Percentiles rank a stretch among this genome's conserved stretches.
Evolutionary conservation across 2,113 vertebrate species (phyloP).

Genomic region (Dasypus novemcinctus): DNA sequence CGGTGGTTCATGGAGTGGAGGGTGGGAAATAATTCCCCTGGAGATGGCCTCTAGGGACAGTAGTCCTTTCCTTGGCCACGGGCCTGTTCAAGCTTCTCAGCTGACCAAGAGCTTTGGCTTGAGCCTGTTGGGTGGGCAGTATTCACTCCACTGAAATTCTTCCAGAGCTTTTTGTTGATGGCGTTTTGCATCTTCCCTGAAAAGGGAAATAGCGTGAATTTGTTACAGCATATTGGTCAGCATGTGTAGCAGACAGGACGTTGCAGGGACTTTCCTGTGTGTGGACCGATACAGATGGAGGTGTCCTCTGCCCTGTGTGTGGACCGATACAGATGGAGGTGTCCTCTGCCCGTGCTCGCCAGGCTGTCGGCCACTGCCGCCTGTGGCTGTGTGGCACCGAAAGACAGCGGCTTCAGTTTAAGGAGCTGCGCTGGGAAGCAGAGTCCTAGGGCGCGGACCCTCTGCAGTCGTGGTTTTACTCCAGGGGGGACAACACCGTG

Average conservation of each 20-base stretch:
- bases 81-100: not conserved
- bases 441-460: not conserved
- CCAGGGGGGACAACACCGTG: not conserved
- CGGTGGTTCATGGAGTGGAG: not conserved
- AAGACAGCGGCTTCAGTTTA: not conserved
- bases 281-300: not conserved
- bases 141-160: not conserved
- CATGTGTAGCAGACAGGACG: not conserved
- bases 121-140: not conserved
- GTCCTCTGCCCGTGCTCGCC: rapidly evolving
- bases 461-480: not conserved
- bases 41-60: not conserved
- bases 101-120: not conserved
- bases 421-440: too few species aligned
- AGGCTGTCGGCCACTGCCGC: not conserved
- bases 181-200: not conserved
- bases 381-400: not conserved
- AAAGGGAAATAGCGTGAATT: not conserved
- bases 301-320: too few species aligned
- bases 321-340: not conserved
- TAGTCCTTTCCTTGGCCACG: not conserved
- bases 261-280: not conserved
- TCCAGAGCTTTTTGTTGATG: not conserved
- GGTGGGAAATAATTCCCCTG: not conserved
- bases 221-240: not conserved